Evolutionary conservation across 2,888 invertebrate genomes (phyloP).

Genomic region (Xestia sexstrigata): DNA sequence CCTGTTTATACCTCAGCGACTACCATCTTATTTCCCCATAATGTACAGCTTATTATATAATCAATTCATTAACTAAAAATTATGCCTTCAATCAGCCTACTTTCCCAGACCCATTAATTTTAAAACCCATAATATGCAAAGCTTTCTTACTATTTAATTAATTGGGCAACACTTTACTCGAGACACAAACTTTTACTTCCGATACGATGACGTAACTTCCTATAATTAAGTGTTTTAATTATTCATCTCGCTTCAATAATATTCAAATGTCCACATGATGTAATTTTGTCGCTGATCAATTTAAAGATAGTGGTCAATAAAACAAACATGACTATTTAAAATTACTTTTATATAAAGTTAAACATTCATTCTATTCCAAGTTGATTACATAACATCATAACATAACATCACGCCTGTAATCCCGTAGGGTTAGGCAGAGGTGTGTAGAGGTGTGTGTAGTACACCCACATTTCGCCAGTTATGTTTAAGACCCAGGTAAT

Average conservation of each 20-base stretch:
- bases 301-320: slow-evolving; percentile 37
- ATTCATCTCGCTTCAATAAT: slow-evolving; percentile 45
- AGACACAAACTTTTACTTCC: slow-evolving; percentile 59
- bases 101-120: slow-evolving; percentile 44
- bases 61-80: slow-evolving; percentile 29
- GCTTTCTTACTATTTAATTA: neutral
- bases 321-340: neutral
- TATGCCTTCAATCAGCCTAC: slow-evolving; percentile 21
- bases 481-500: no score
- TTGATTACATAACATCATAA: slow-evolving; percentile 7
- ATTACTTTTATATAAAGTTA: neutral
- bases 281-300: slow-evolving; percentile 50
- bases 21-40: neutral
- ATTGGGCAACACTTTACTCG: slow-evolving; percentile 37
- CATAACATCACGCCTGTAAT: no score
- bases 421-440: no score
- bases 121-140: slow-evolving; percentile 28
- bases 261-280: slow-evolving; percentile 43
- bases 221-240: slow-evolving; percentile 51
- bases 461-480: no score
- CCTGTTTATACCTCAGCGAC: neutral
- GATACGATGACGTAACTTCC: slow-evolving; percentile 52
- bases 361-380: neutral
- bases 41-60: slow-evolving; percentile 2
- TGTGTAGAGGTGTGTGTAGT: no score